Base-by-base conservation (phyloP, 2,113 vertebrate species). In the Tangachromis dhanisi region DNA sequence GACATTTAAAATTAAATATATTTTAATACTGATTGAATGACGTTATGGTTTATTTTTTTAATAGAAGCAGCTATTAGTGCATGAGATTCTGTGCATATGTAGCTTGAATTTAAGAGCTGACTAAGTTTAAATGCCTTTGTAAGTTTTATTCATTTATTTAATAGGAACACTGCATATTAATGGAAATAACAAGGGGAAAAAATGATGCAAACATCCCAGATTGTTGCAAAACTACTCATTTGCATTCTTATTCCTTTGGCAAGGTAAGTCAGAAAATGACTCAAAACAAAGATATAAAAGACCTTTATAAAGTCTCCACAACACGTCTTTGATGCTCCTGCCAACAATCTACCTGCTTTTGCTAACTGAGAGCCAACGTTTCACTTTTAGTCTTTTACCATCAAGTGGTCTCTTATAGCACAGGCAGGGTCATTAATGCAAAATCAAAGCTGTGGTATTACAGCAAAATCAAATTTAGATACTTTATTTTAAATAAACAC, bases 1-100 rank as follows among this genome's bases (percentile, higher is more conserved):
- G 86, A 92, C 78, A 66, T n/a, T 76, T 54, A 24, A 17, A 61
- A 59, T 84, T 83, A 89, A 83, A 92, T 90, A 76, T 81, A 80
- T 91, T 92, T 91, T 66, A 59, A 84, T 89, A 78, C 16, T 49
- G 17, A 78, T 47, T 49, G 16, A 78, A 78, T 78, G 45, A 76
- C 3, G 2, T 29, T 26, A 29, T 47, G 71, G 42, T 49, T 78
- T 49, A 19, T 13, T 83, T 66, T 63, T 84, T 86, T 16, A 73
- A 24, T 21, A 11, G 24, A 53, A 71, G n/a, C 1, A 45, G 8
- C 24, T 38, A 21, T 33, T 6, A 83, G 21, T 54, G 40, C 53
- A 42, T 55, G 19, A 42, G 7, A 51, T 61, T 81, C 21, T 81
- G 38, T 16, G 5, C 40, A 26, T 51, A 19, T 31, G 42, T 49